Evolutionary conservation across 1,140 invertebrate genomes (phyloP).

Genomic region (Lordiphosa collinella): DNA sequence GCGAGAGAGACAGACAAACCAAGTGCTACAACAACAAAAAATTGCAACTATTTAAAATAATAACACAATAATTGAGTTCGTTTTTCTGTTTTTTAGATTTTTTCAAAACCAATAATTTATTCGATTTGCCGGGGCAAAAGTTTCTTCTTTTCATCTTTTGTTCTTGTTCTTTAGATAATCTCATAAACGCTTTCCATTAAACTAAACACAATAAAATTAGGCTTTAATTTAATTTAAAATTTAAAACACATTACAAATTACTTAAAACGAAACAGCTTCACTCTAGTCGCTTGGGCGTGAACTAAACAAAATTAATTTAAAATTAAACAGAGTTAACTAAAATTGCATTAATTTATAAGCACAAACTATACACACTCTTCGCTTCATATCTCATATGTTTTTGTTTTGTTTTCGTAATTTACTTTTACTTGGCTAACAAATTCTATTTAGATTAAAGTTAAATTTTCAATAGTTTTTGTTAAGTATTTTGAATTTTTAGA

Average conservation of each 20-base stretch:
- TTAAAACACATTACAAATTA: constrained; percentile 69
- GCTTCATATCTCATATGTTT: constrained; percentile 24
- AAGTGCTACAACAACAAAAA: constrained; percentile 26
- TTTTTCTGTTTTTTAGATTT: constrained; percentile 60
- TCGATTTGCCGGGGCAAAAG: constrained; percentile 49
- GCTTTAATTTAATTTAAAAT: constrained; percentile 69
- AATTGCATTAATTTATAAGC: constrained; percentile 72
- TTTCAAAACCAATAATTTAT: constrained; percentile 77
- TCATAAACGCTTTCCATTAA: constrained; percentile 74
- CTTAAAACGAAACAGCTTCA: constrained; percentile 74
- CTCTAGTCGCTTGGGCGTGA: constrained; percentile 49
- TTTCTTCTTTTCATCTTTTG: constrained; percentile 34
- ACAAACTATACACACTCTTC: constrained; percentile 70
- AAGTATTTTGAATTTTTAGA: constrained; percentile 42
- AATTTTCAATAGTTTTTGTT: constrained; percentile 33
- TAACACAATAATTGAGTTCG: constrained; percentile 61
- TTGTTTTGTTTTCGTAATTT: constrained; percentile 35
- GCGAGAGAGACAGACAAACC: constrained; percentile 30
- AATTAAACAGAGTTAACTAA: constrained; percentile 78
- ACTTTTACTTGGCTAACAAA: constrained; percentile 72
- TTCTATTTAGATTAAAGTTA: constrained; percentile 75
- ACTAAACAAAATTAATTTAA: constrained; percentile 67
- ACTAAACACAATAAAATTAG: constrained; percentile 77
- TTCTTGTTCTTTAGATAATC: constrained; percentile 52
- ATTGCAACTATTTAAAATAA: constrained; percentile 53